Evolutionary conservation across 2,888 invertebrate genomes (phyloP), one percentile per base, ranked within the genome.

Genomic region (Alviniconcha strummeri): DNA sequence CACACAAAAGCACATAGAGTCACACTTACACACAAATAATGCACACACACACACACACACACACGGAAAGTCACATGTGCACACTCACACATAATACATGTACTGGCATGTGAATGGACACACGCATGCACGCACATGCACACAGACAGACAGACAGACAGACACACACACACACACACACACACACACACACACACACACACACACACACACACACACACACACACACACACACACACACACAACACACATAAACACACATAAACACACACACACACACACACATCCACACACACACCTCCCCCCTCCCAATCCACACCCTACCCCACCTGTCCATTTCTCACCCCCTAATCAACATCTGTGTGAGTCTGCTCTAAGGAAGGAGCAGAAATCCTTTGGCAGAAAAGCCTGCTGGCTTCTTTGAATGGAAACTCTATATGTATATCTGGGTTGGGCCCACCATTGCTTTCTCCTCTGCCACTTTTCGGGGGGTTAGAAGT

Each of bases 181-280:
- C 72, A 36, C 75, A 75, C 75, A 75, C 75, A 75, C 54, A 75
- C 54, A 75, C 75, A 75, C 75, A 75, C 75, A 75, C 55, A 55
- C 75, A 75, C 75, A 75, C 75, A 75, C 75, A 75, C 55, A 55
- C 75, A 75, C 55, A 55, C 75, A 75, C 55, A 75, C 55, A 55
- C 75, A 36, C 17, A 13, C 75, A 75, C 19, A 75, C 36, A 75
- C 75, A 75, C 11, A 52, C 75, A 75, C 17, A 17, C 69, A 69
- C 69, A 69, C 17, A n/a, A 75, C 75, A 75, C 75, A 75, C 75
- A 75, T 17, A 55, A 11, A 75, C 75, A 75, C 75, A 75, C 75
- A 75, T 17, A 55, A 11, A 75, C 55, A 55, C 75, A 75, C 55
- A 75, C 55, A 55, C 75, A 36, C 17, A 13, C 75, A 75, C 19